Evolutionary conservation across 2,113 vertebrate genomes (phyloP), one percentile per base, ranked within the genome.

Genomic region (Rhabdornis inornatus): DNA sequence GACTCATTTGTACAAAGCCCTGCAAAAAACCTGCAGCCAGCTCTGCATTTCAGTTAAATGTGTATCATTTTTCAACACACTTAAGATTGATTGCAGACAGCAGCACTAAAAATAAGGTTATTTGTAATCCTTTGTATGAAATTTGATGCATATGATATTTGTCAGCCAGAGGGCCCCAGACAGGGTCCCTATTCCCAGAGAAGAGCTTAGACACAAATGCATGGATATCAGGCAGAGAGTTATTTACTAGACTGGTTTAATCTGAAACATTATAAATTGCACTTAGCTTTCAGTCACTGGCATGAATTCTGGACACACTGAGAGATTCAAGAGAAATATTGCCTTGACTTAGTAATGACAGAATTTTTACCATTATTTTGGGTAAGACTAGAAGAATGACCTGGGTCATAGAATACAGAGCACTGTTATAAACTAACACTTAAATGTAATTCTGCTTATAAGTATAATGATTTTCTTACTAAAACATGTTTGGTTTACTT

Each of bases 21-120:
- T 90, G 82, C 59, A 81, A 63, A 90, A 90, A 94, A 60, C 56
- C 56, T 90, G 61, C 47, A 66, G 93, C 83, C 85, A 90, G 83
- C 56, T 82, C 83, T 90, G 56, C 23, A 8, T 75, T 92, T 83
- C 17, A 78, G 52, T 80, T 70, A 49, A 52, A 86, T 65, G 25
- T 86, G 92, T 55, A 75, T 90, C 25, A 45, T 82, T 97, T 96
- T 96, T 95, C 93, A 95, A 64, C 80, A 68, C 22, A 1, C 31
- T 80, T 44, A 81, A 81, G 88, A 96, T 82, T 81, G 77, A 94
- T 76, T 83, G 80, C 83, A 93, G 90, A 61, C 72, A 89, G 78
- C 69, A 82, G 72, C 76, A 65, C 52, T 81, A 40, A 75, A 86
- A 95, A 64, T 57, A 21, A 0, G 4, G 28, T 33, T 83, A 82